Base-by-base conservation (phyloP, 1,140 invertebrate genomes). In the Bombus waltoni region DNA sequence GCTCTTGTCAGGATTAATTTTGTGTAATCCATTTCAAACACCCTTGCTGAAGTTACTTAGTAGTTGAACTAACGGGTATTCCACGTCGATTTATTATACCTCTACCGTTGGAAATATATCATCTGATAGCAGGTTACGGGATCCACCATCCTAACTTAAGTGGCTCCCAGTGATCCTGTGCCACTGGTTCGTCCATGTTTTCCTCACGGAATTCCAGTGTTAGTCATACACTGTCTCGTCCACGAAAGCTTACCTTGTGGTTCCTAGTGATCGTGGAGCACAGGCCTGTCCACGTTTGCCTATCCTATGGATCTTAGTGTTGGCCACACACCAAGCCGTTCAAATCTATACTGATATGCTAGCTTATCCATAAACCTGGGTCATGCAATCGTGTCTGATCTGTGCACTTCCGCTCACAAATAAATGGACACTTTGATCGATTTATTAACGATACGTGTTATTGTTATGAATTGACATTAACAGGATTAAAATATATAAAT, bases 111-210 rank as follows among this genome's bases (percentile, higher is more conserved):
- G 66, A 68, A 68, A 38, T 68, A 38, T 68, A 68, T 68, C 66
- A 68, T 68, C 35, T 68, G 66, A 68, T 68, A 68, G 66, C 66
- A 38, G 66, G 66, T 22, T 68, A 40, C 66, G 66, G 38, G n/a
- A 66, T 66, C 62, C 62, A 8, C 5, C 62, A 5, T n/a, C n/a
- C n/a, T 32, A 66, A 38, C 66, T 18, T 38, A 35, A 68, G 66
- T 38, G 35, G 66, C 22, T 25, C 18, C 18, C 22, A 38, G 66
- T 68, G 66, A 68, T 38, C 66, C 66, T 68, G 66, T 25, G 66
- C 18, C 66, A 38, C 9, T 38, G 9, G 66, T 38, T 68, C 35
- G 66, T 68, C 66, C 22, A 38, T 22, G 66, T 18, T 68, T 35
- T 68, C 35, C 66, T 68, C 66, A 1, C 18, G 18, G 35, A 32